Base-by-base conservation (phyloP, 2,888 invertebrate genomes). In the Neoscelio sp. region DNA sequence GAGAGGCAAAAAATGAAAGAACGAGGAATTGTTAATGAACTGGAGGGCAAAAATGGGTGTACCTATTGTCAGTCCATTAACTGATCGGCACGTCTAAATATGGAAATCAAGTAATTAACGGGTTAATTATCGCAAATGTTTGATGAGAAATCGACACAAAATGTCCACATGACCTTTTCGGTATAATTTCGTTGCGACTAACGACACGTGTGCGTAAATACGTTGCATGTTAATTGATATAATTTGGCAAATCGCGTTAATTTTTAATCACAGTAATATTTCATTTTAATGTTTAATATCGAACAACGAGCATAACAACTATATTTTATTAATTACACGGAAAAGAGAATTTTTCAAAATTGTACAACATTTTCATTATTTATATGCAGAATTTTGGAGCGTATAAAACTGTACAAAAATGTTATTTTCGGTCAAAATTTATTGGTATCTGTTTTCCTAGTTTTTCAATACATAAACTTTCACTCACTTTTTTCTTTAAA, bases 81-180 rank as follows among this genome's bases (percentile, higher is more conserved):
- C 71, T 60, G 71, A 58, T 70, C 71, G 52, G 42, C 33, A 46
- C 65, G 67, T 71, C 82, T 83, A 83, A 83, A 84, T 84, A 80
- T 81, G 81, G 80, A 82, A 80, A 77, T 81, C 80, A 80, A 75
- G 82, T 80, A 83, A 84, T 84, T 82, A 83, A 73, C 44, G 58
- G 50, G 75, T 83, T 82, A 80, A 82, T 83, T 80, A 83, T 82
- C 77, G 71, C 75, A 60, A 73, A 60, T 68, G 80, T 81, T 80
- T 80, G 74, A 78, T 71, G 75, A 75, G 75, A 28, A 75, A 70
- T 58, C 58, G 56, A 54, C 52, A 42, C 60, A 17, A 52, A 75
- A 67, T 67, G 54, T 71, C 77, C 58, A 77, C 70, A 58, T 17
- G 42, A 64, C 44, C 70, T 70, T 76, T 56, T 60, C 35, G 48